phyloP scores from a whole-genome alignment of 2,888 invertebrate species.

The Hanleya hanleyi region DNA sequence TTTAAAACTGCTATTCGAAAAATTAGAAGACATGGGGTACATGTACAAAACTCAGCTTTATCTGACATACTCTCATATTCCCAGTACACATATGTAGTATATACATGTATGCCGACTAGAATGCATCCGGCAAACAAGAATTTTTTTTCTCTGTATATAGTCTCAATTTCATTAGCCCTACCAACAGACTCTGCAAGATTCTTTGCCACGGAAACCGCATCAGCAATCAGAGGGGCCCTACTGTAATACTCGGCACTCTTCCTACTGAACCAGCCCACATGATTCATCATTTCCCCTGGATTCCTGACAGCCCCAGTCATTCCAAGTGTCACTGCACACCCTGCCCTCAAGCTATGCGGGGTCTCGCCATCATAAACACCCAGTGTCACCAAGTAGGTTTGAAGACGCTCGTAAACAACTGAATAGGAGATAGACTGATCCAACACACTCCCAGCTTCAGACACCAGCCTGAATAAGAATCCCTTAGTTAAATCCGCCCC shows the following conservation, averaged over 20 bases:
- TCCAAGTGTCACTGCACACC: constrained; percentile 1
- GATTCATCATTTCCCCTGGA: neutral
- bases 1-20: too few species aligned
- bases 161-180: constrained; percentile 2
- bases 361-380: neutral
- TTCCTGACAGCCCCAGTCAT: neutral
- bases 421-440: neutral
- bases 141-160: neutral
- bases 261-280: constrained; percentile 10
- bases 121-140: too few species aligned
- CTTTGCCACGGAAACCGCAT: neutral
- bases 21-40: too few species aligned
- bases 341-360: constrained; percentile 6
- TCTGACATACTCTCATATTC: too few species aligned
- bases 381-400: neutral
- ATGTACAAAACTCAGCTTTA: too few species aligned
- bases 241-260: constrained; percentile 1
- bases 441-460: neutral
- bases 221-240: neutral
- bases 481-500: neutral
- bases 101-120: too few species aligned
- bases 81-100: too few species aligned
- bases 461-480: neutral
- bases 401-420: neutral
- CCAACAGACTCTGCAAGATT: neutral